Base-by-base conservation (phyloP, 2,113 vertebrate species). In the Ceyx margarethae region DNA sequence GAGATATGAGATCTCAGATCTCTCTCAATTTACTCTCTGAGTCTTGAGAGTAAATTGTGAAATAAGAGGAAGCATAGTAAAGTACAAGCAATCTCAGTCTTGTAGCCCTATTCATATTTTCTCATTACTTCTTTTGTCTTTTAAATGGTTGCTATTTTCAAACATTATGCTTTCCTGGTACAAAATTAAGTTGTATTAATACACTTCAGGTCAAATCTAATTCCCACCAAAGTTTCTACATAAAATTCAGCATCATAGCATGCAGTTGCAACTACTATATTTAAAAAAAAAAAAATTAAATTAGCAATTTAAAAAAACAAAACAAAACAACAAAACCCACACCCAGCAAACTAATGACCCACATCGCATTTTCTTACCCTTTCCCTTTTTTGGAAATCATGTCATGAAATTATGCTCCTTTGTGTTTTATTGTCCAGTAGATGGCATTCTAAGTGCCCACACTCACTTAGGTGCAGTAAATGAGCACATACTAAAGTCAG, bases 361-460 rank as follows among this genome's bases (percentile, higher is more conserved):
- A 5, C 8, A 29, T 25, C 1, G 16, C 8, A 4, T 75, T 68
- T 76, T 71, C 51, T 65, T 83, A 58, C 17, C 10, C 10, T 40
- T 78, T 75, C n/a, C 11, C 2, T 18, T 72, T 72, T 91, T 81
- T 67, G 26, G 31, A 90, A 78, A n/a, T 66, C 11, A 23, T 78
- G 13, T 37, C n/a, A 22, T 73, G 35, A 54, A 64, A 43, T 58
- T 67, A 82, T 5, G 1, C 48, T 92, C 46, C 10, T 26, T 84
- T 2, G 0, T 82, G 26, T 23, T 33, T 66, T 83, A 85, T 87
- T 92, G 91, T 76, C 92, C 95, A 97, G 94, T 84, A 97, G 94
- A 73, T 97, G 94, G 95, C 94, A 95, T 97, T 93, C 67, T 77
- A 73, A 91, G 40, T 86, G 93, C 33, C 79, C 17, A 5, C 62